A percentile compares a stretch with the other conserved stretches of the same genome.
Evolutionary conservation across 2,797 vertebrate species (phyloP).

Genomic region (Alca torda): DNA sequence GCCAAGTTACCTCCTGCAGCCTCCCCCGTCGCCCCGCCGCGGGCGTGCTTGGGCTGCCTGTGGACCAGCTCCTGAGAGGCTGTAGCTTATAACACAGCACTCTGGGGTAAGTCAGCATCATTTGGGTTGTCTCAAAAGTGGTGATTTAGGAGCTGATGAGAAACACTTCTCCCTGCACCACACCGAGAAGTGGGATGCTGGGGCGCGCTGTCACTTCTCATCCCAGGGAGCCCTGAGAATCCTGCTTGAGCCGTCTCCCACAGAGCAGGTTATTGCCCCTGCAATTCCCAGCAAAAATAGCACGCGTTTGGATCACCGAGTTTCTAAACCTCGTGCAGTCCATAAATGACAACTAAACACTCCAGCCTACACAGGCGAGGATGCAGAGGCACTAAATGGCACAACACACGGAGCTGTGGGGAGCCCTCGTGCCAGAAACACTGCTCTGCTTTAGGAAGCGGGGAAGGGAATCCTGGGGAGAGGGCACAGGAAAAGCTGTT

Average conservation of each 20-base stretch:
- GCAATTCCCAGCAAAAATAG: not conserved
- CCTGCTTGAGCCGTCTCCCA: not conserved
- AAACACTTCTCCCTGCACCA: not conserved
- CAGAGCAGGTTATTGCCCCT: not conserved
- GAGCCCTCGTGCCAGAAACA: not conserved
- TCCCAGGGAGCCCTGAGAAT: not conserved
- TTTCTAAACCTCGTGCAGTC: not conserved
- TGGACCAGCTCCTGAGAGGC: not conserved
- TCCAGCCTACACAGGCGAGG: rapidly evolving
- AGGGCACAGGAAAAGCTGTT: not conserved
- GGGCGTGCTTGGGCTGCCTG: not conserved
- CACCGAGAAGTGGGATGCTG: not conserved
- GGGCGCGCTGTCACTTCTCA: not conserved
- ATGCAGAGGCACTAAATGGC: not conserved
- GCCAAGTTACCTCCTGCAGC: not conserved
- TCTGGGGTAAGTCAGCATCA: not conserved
- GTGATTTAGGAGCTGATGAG: not conserved
- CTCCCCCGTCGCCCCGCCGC: rapidly evolving
- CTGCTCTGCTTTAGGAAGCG: not conserved
- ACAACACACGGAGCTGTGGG: not conserved
- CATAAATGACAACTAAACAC: not conserved
- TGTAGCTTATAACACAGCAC: not conserved
- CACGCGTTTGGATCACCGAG: not conserved
- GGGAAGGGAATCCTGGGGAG: not conserved
- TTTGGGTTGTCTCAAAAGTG: not conserved